Conservation (phyloP, 2,113 vertebrate genomes). For the Ellobius talpinus region DNA sequence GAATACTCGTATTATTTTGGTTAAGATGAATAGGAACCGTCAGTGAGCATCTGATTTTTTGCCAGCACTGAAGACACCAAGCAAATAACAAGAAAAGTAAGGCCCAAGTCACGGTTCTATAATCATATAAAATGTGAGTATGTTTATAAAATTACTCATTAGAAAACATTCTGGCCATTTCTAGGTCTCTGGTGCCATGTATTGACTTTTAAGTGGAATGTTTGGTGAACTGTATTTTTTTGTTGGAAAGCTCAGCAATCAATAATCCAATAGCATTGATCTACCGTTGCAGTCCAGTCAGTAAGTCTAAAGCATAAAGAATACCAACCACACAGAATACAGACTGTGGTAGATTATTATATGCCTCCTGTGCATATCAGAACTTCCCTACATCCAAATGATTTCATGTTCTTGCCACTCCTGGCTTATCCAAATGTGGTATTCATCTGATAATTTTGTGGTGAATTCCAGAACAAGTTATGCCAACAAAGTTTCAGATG, state of each 20-base stretch:
- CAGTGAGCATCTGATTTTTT: not conserved
- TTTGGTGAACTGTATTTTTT: not conserved
- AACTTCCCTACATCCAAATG: not conserved
- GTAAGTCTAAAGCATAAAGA: slow-evolving; percentile 25
- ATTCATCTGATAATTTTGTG: slow-evolving; percentile 10
- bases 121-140: slow-evolving; percentile 24
- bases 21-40: not conserved
- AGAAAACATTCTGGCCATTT: slow-evolving; percentile 16
- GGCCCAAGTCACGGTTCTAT: not conserved
- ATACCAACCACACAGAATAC: not conserved
- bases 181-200: not conserved
- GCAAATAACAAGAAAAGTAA: not conserved
- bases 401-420: not conserved
- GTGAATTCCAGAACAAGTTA: slow-evolving; percentile 21
- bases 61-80: not conserved
- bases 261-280: not conserved
- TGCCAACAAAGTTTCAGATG: slow-evolving; percentile 44
- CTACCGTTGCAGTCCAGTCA: not conserved
- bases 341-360: not conserved
- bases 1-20: not conserved
- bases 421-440: slow-evolving; percentile 20
- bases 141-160: not conserved
- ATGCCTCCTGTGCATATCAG: not conserved
- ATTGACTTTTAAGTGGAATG: not conserved
- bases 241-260: slow-evolving; percentile 37